Conservation (phyloP, 2,797 vertebrate genomes). For the Glyptemys insculpta region DNA sequence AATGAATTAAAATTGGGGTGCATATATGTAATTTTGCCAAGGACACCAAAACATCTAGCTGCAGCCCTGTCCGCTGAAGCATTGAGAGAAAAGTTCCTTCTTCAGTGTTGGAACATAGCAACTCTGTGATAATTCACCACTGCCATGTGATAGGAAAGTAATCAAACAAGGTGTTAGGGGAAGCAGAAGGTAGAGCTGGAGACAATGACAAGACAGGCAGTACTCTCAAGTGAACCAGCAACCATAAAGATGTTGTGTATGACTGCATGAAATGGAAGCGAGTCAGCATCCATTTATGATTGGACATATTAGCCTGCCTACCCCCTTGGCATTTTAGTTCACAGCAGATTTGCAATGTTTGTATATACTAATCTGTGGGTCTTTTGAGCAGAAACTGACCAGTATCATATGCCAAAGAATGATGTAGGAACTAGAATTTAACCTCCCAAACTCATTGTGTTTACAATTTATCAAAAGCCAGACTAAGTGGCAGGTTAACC, state of each 20-base stretch:
- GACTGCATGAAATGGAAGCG: background rate
- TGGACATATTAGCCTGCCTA: constrained; percentile 54
- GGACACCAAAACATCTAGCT: background rate
- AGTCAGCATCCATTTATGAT: constrained; percentile 60
- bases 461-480: background rate
- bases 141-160: background rate
- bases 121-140: background rate
- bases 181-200: background rate
- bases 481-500: background rate
- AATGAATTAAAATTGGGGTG: background rate
- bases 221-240: too few relatives aligned
- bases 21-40: background rate
- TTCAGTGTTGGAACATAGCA: background rate
- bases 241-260: background rate
- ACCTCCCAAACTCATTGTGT: accelerated
- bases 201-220: background rate
- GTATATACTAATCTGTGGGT: background rate
- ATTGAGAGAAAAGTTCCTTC: background rate
- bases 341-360: constrained; percentile 40
- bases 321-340: constrained; percentile 60
- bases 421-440: background rate
- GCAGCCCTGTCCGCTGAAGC: background rate
- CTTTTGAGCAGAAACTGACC: background rate
- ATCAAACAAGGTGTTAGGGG: background rate
- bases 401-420: background rate